Evolutionary conservation across 1,140 invertebrate species (phyloP), one percentile per base, ranked within the genome.

Genomic region (Cydia pomonella): DNA sequence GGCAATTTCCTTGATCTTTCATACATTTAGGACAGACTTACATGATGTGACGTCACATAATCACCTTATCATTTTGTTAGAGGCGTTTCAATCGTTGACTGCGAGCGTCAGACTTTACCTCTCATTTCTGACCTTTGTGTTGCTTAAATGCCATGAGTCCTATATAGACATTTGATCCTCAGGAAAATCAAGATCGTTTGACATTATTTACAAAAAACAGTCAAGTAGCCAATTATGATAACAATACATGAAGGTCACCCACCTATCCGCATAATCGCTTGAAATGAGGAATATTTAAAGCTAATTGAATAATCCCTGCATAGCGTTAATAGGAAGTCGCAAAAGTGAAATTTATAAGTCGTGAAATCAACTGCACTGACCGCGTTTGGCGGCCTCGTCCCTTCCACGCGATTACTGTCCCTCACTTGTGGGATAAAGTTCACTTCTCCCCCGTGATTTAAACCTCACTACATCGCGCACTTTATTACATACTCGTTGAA

Each of bases 401-500:
- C 84, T 85, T 83, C 77, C 77, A 73, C 69, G 64, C 77, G 75
- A 82, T 81, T 84, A 80, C 76, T 80, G 53, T 10, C 53, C 81
- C 78, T 79, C 79, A 18, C 85, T 79, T 73, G 78, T 75, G 83
- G 82, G 79, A 77, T 78, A 76, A 80, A 79, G 79, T 75, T 85
- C 82, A 86, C 84, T 77, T 77, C 72, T 79, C 66, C 80, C 80
- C 80, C 66, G 27, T 72, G 77, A 80, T 84, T 80, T 79, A 81
- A 86, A 87, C 80, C 82, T 79, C 59, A 75, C 74, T 80, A 72
- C 81, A 81, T 84, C 81, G 82, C 78, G 80, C 81, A 84, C 80
- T 88, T 88, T 84, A 85, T 85, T 83, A 80, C 79, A 79, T 69
- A 72, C 72, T 82, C 76, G 79, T 82, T 80, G 77, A 18, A 69